phyloP scores from a whole-genome alignment of 2,113 vertebrate genomes.

The Tenebrosternarchus preto region DNA sequence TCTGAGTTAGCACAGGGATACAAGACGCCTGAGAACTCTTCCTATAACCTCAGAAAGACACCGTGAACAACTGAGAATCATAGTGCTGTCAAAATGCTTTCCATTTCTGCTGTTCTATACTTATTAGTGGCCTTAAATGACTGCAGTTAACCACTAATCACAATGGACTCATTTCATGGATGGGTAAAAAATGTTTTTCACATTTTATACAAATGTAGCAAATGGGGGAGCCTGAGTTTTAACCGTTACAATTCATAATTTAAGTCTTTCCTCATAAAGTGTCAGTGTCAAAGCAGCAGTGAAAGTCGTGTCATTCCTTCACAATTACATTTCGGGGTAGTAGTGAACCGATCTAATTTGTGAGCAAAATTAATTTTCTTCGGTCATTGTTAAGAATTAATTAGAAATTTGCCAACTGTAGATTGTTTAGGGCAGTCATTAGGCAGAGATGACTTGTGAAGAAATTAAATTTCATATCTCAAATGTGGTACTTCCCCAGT shows the following conservation, averaged over 20 bases:
- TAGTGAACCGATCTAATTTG: conserved; percentile 35
- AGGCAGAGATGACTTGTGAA: conserved; percentile 12
- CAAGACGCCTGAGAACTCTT: not conserved
- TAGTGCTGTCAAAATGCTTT: not conserved
- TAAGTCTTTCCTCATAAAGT: not conserved
- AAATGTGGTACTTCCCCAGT: conserved; percentile 26
- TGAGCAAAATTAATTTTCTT: conserved; percentile 38
- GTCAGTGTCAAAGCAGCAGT: not conserved
- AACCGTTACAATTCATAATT: not conserved
- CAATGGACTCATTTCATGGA: not conserved
- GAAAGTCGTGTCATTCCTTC: conserved; percentile 30
- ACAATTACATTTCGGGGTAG: conserved; percentile 27
- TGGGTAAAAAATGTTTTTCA: not conserved
- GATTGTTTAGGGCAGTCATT: conserved; percentile 21
- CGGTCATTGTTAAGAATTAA: conserved; percentile 37
- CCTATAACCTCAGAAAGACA: not conserved
- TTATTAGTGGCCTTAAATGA: not conserved
- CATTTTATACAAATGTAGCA: not conserved
- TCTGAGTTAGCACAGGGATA: not conserved
- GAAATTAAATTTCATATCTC: conserved; percentile 32
- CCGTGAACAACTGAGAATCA: not conserved
- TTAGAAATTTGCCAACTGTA: conserved; percentile 36
- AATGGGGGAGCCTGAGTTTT: conserved; percentile 26
- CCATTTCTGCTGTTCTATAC: not conserved
- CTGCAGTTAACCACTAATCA: conserved; percentile 19